phyloP scores from a whole-genome alignment of 1,140 invertebrate species.

The Apis laboriosa region DNA sequence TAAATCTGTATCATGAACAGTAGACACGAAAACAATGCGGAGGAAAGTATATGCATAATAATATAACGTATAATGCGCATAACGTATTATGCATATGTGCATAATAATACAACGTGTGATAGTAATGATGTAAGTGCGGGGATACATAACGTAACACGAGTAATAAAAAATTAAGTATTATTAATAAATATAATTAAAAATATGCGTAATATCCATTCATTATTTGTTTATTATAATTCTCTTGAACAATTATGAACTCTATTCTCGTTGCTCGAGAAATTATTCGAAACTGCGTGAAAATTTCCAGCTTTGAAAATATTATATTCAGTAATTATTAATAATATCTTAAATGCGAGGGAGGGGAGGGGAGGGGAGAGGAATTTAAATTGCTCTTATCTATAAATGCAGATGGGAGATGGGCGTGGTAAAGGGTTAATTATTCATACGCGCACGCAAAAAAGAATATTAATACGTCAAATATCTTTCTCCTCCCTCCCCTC shows the following conservation, averaged over 20 bases:
- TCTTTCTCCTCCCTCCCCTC: neutral
- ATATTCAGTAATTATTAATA: neutral
- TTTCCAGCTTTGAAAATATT: no score
- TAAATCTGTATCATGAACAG: no score
- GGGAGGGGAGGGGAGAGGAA: neutral
- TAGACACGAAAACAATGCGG: neutral
- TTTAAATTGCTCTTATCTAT: slow-evolving; percentile 1
- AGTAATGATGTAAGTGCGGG: neutral
- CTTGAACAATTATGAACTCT: no score
- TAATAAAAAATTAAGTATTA: neutral
- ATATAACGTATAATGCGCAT: neutral
- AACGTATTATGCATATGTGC: neutral
- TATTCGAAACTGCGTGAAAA: no score
- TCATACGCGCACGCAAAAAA: neutral
- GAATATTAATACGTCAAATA: neutral
- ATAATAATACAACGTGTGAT: neutral
- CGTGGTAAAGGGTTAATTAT: neutral
- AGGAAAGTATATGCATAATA: neutral
- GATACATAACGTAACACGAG: neutral
- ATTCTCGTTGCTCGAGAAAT: no score
- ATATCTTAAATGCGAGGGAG: neutral
- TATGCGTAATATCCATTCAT: no score
- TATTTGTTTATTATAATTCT: no score
- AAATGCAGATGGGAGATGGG: neutral
- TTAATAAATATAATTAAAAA: no score